A percentile compares a stretch with the other conserved stretches of the same genome.
These are phyloP conservation scores for Bombyx huttoni DNA, from an alignment of 2,888 invertebrate genomes.

Conservation along the genomic window DNA sequence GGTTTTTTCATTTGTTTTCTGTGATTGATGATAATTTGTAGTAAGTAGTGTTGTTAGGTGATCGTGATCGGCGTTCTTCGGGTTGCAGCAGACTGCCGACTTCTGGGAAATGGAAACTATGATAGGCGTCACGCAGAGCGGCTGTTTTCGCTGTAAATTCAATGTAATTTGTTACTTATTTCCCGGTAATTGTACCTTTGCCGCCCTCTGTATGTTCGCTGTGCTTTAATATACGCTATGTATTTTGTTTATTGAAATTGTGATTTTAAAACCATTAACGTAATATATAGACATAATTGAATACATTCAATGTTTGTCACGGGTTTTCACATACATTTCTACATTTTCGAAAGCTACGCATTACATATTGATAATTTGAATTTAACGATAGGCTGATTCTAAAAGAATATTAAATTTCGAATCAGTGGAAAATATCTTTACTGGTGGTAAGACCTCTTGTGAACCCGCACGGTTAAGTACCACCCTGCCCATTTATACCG, in stretches of 20 bases:
- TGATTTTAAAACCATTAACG: neutral
- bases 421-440: too few species aligned
- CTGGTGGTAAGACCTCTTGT: too few species aligned
- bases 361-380: too few species aligned
- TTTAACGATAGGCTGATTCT: too few species aligned
- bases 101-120: constrained; percentile 63
- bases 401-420: too few species aligned
- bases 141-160: constrained; percentile 28
- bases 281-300: too few species aligned
- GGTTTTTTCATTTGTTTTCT: neutral
- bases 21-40: neutral
- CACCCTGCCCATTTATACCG: too few species aligned
- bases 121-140: constrained; percentile 50
- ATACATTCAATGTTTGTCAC: too few species aligned
- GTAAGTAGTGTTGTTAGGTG: constrained; percentile 9
- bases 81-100: constrained; percentile 43
- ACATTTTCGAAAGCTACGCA: too few species aligned
- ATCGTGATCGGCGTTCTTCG: constrained; percentile 47
- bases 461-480: too few species aligned
- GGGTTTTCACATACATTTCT: too few species aligned
- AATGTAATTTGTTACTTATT: constrained; percentile 41
- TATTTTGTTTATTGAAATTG: neutral
- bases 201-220: constrained; percentile 22
- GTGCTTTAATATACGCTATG: neutral
- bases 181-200: constrained; percentile 54